Base-by-base conservation (phyloP, 2,888 invertebrate species). In the Dryobotodes eremita region DNA sequence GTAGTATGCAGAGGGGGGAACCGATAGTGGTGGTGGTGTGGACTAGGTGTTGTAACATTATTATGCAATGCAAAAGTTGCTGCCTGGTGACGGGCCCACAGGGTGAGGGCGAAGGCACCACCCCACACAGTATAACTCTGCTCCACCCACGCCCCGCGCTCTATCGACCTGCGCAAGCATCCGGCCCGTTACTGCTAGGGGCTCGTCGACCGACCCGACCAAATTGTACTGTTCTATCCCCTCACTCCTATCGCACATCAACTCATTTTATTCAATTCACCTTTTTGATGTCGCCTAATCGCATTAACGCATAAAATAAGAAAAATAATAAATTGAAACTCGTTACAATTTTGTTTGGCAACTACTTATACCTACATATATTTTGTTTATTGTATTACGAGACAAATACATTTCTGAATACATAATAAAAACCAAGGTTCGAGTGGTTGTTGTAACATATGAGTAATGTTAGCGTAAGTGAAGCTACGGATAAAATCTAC, bases 111-210 rank as follows among this genome's bases (percentile, higher is more conserved):
- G 94, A 96, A 96, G 92, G 97, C 93, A 93, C 95, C 97, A 93
- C 97, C 94, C 94, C 92, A 93, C 93, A 93, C 92, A 92, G 91
- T 93, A 92, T 83, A 92, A 92, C 92, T 92, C 92, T 92, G 91
- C 94, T 92, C 95, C 94, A 95, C 95, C 95, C 95, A 93, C 95
- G 89, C 92, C 92, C 92, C 94, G 92, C 93, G 94, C 94, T 95
- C 94, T 96, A 95, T 96, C 97, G 96, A 96, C 96, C 96, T 96
- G 96, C 96, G 96, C 96, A 92, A 92, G 94, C 93, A 92, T 93
- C 94, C 91, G 92, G 89, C 84, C 91, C 88, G 89, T 85, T 89
- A 90, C 90, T 88, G 92, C 91, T 90, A 89, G 91, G 89, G 91
- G 92, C 93, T 93, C 89, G 89, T 90, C 92, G 92, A 92, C 93